Base-by-base conservation (phyloP, 2,797 vertebrate genomes). In the Macropus fuliginosus region DNA sequence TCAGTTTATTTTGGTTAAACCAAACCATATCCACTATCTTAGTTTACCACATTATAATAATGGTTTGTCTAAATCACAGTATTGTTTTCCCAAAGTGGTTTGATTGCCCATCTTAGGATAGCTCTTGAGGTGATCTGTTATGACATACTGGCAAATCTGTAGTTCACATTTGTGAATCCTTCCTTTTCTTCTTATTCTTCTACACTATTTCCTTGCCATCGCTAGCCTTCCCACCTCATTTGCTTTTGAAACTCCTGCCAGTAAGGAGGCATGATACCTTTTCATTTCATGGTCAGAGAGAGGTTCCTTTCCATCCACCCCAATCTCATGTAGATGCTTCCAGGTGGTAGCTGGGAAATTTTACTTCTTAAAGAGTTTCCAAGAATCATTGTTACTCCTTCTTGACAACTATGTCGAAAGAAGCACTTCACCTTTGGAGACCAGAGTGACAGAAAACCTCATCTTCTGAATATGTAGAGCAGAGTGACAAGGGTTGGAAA, bases 271-370 rank as follows among this genome's bases (percentile, higher is more conserved):
- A 74, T 62, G 59, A 66, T 40, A 40, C 24, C 62, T 74, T 40
- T 74, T 21, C n/a, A 74, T 74, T 74, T 74, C n/a, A 40, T n/a
- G 31, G 62, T 66, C n/a, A 74, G 8, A 66, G 12, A 66, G 13
- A 24, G 34, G 54, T 40, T 34, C 14, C 9, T 40, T 11, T 4
- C 10, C 24, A 3, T 0, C 0, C 16, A 8, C 0, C 1, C 1
- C 31, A 57, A 3, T 28, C 14, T 18, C 55, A 56, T 28, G 11
- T 4, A 12, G 93, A 94, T 54, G 55, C 91, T 27, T 56, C 56
- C 9, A 16, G 55, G 11, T 18, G n/a, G 18, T 27, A 28, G 34
- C 9, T 4, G 55, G 92, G 56, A 90, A 56, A 6, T 40, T 29
- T 50, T 16, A 91, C 90, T 56, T 34, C 52, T 2, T 0, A 24